Conservation (phyloP, 2,888 invertebrate genomes). For the Thymelicus lineola region DNA sequence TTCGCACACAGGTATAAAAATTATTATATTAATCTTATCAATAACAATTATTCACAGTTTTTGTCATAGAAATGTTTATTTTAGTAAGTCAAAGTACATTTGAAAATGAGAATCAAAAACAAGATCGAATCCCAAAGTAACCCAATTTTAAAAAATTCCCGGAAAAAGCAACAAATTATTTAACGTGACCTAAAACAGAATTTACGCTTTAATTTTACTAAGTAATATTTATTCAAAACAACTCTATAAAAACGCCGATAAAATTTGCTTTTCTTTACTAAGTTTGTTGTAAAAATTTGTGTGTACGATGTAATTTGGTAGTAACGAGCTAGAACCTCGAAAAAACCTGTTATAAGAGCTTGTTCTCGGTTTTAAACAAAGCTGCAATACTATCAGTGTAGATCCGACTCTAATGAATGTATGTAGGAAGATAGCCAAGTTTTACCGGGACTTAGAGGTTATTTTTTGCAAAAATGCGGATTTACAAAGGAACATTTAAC, state of each 20-base stretch:
- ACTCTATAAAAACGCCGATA: background rate
- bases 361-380: slow-evolving; percentile 33
- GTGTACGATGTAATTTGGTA: slow-evolving; percentile 18
- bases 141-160: too few species aligned
- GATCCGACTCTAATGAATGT: slow-evolving; percentile 31
- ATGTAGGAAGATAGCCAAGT: slow-evolving; percentile 26
- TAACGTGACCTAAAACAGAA: too few species aligned
- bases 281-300: slow-evolving; percentile 7
- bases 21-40: too few species aligned
- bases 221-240: background rate
- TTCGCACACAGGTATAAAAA: background rate
- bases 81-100: too few species aligned
- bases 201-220: too few species aligned
- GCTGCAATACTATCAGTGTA: slow-evolving; percentile 24
- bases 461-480: slow-evolving; percentile 18
- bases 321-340: slow-evolving; percentile 14
- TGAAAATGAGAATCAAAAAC: too few species aligned
- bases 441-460: slow-evolving; percentile 20
- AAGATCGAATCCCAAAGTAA: too few species aligned
- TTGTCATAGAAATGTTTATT: too few species aligned
- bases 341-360: slow-evolving; percentile 14
- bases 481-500: slow-evolving; percentile 11
- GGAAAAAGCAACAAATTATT: too few species aligned
- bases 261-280: slow-evolving; percentile 12
- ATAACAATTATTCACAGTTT: too few species aligned